Percentiles rank a stretch among this genome's conserved stretches.
These are phyloP conservation scores for Calycopis cecrops DNA, from an alignment of 1,140 invertebrate genomes.

Conservation along the genomic window DNA sequence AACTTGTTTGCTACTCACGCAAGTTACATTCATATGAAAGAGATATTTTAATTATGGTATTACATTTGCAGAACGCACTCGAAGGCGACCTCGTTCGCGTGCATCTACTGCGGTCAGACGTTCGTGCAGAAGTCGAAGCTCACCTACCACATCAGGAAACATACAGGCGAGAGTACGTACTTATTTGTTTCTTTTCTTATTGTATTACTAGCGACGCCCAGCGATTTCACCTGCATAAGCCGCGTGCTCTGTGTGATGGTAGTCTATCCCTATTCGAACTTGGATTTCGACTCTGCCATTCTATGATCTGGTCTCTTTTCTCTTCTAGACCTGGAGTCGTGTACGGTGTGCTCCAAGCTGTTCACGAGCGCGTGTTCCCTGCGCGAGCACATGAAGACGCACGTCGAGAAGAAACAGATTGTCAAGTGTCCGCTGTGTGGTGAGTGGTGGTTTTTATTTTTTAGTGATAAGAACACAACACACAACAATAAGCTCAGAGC, in stretches of 20 bases:
- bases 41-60: neutral
- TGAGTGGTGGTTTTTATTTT: conserved; percentile 29
- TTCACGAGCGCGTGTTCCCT: conserved; percentile 66
- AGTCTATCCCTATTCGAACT: too few species aligned
- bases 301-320: too few species aligned
- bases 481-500: too few species aligned
- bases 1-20: too few species aligned
- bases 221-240: too few species aligned
- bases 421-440: conserved; percentile 63
- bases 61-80: conserved; percentile 67
- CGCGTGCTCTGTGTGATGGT: too few species aligned
- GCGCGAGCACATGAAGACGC: conserved; percentile 68
- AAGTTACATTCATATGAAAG: too few species aligned
- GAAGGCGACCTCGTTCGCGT: conserved; percentile 67
- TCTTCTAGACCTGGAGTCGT: conserved; percentile 62
- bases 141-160: conserved; percentile 66
- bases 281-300: too few species aligned
- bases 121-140: conserved; percentile 73
- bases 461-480: too few species aligned
- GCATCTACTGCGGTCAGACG: conserved; percentile 74
- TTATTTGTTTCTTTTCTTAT: conserved; percentile 13
- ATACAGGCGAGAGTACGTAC: conserved; percentile 67
- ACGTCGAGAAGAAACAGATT: conserved; percentile 40
- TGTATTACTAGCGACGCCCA: too few species aligned
- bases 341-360: conserved; percentile 59